These are phyloP conservation scores for Scolanthus callimorphus DNA, from an alignment of 92 coral and sea anemone species.

Conservation along the genomic window DNA sequence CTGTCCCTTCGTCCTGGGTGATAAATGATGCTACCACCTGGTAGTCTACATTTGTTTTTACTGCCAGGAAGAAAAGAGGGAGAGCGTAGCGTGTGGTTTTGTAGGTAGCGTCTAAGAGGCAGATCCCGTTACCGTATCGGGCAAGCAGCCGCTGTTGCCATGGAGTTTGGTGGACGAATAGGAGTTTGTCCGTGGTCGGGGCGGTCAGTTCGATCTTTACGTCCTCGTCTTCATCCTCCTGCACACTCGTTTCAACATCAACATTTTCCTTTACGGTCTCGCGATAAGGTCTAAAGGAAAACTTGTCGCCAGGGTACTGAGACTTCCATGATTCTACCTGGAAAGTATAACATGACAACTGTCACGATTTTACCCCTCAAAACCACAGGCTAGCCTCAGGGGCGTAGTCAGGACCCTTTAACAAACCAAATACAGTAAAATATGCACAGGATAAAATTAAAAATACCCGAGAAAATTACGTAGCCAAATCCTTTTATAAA, in stretches of 20 bases:
- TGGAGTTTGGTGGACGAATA: conserved; percentile 41
- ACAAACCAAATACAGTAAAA: too few species aligned
- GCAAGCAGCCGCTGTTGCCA: conserved; percentile 37
- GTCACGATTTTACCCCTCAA: not conserved
- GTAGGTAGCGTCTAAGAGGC: conserved; percentile 49
- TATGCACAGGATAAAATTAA: too few species aligned
- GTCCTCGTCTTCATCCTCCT: conserved; percentile 8
- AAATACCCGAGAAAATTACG: too few species aligned
- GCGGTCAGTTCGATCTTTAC: conserved; percentile 1
- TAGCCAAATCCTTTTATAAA: too few species aligned
- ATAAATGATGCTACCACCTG: conserved; percentile 47
- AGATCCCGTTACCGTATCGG: conserved; percentile 30
- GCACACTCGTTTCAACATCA: conserved; percentile 2
- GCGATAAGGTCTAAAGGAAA: conserved; percentile 32
- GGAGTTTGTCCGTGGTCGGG: conserved; percentile 14
- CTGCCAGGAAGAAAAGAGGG: conserved; percentile 49
- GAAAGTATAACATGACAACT: not conserved
- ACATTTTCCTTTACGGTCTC: not conserved
- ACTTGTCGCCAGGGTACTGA: conserved; percentile 15
- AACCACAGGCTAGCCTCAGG: too few species aligned
- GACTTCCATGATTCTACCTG: conserved; percentile 17
- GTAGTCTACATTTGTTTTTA: conserved; percentile 57
- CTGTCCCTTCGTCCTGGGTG: conserved; percentile 30
- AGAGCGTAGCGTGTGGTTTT: conserved; percentile 46
- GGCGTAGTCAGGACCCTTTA: too few species aligned